Percentiles rank a stretch among this genome's conserved stretches.
Evolutionary conservation across 1,140 invertebrate species (phyloP).

Genomic region (Rhysida immarginata): DNA sequence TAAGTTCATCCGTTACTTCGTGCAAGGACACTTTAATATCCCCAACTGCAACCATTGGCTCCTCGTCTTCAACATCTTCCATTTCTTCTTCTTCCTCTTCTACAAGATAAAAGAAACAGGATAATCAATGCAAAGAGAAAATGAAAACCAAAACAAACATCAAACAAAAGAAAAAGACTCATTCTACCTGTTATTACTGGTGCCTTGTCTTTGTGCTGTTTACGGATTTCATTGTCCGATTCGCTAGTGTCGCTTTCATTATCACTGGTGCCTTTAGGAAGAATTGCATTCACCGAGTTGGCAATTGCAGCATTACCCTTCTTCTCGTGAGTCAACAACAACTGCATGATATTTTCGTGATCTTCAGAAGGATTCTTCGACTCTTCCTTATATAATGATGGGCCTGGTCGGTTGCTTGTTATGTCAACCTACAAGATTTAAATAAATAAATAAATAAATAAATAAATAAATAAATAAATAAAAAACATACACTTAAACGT

Average conservation of each 20-base stretch:
- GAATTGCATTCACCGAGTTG: constrained; percentile 14
- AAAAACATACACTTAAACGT: too few species aligned
- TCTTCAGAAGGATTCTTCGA: too few species aligned
- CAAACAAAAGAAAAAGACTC: too few species aligned
- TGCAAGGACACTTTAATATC: constrained; percentile 59
- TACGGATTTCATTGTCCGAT: constrained; percentile 16
- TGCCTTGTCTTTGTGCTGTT: too few species aligned
- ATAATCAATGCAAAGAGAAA: too few species aligned
- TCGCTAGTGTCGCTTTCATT: constrained; percentile 58
- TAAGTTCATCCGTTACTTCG: constrained; percentile 65
- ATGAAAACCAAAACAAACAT: too few species aligned
- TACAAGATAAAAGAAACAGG: constrained; percentile 9
- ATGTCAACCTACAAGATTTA: too few species aligned
- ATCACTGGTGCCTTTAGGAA: constrained; percentile 32
- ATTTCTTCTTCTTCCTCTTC: constrained; percentile 47
- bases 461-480: too few species aligned
- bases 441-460: too few species aligned
- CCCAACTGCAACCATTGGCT: constrained; percentile 67
- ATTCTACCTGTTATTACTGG: too few species aligned
- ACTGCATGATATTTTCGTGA: constrained; percentile 79
- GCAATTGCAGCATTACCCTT: constrained; percentile 43
- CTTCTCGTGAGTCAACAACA: constrained; percentile 74
- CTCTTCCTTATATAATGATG: too few species aligned
- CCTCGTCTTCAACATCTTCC: constrained; percentile 61
- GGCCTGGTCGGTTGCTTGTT: too few species aligned